Base-by-base conservation (phyloP, 2,888 invertebrate species). In the Microplitis manilae region DNA sequence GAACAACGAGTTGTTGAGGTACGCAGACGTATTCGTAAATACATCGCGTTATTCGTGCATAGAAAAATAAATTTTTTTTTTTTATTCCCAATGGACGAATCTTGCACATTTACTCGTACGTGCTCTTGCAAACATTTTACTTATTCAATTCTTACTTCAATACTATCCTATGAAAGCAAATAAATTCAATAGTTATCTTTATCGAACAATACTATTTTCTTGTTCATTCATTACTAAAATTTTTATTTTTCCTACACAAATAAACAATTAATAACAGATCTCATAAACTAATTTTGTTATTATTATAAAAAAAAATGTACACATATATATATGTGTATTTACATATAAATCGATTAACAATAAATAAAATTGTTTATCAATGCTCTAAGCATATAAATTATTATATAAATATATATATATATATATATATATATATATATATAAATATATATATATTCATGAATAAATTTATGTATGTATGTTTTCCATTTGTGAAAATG, bases 401-500 rank as follows among this genome's bases (percentile, higher is more conserved):
- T 20, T 20, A 20, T 20, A 20, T 20, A 20, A 20, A 20, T 20
- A 20, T 38, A 8, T 6, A 15, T 13, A 59, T 60, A n/a, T 2
- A 65, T 65, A 59, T 17, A 59, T 62, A 39, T 6, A 62, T 39
- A 60, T 50, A 70, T 71, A 59, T 60, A n/a, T 6, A 65, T 65
- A 59, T 17, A 59, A 41, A 39, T 6, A 62, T 39, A 60, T 50
- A 70, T 9, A 50, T 59, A 2, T 15, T 50, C n/a, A 70, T 70
- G 13, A 13, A 30, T 30, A 9, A 39, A 68, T 17, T 15, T n/a
- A 75, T 64, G 17, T 15, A n/a, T 74, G 13, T 67, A 39, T 68
- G 38, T 75, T 61, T 40, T 62, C 20, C 39, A 60, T 39, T 20
- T 20, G 40, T 39, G 62, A 68, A 67, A 70, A 65, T 72, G n/a